A percentile compares a stretch with the other conserved stretches of the same genome.
Evolutionary conservation across 2,888 invertebrate species (phyloP).

Genomic region (Apamea anceps): DNA sequence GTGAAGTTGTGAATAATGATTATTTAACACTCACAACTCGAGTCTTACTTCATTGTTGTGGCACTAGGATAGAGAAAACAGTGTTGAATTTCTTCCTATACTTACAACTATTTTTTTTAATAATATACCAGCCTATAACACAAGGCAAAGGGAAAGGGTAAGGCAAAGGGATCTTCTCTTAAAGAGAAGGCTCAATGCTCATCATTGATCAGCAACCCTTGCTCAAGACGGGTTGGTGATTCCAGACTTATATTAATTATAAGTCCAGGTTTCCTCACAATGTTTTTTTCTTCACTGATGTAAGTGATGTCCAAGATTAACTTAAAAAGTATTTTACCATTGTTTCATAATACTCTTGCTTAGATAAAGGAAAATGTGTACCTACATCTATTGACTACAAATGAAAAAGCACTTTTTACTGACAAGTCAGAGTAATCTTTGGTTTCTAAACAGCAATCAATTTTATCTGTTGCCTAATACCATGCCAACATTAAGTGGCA

Average conservation of each 20-base stretch:
- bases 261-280: too few species aligned
- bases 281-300: neutral
- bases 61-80: neutral
- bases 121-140: neutral
- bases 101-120: neutral
- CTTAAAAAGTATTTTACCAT: neutral
- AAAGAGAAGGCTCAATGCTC: neutral
- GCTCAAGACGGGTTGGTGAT: neutral
- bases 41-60: neutral
- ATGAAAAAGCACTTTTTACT: neutral
- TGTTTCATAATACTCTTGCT: neutral
- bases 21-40: neutral
- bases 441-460: neutral
- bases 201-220: neutral
- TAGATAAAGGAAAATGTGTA: neutral
- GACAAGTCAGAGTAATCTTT: too few species aligned
- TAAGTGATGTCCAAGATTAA: neutral
- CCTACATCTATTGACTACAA: neutral
- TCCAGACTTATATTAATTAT: neutral
- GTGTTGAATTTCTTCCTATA: neutral
- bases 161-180: neutral
- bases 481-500: neutral
- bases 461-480: neutral
- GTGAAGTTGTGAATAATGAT: neutral
- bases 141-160: neutral